Percentiles rank a stretch among this genome's conserved stretches.
Conservation (phyloP, 2,888 invertebrate species). For the Conomelus anceps region DNA sequence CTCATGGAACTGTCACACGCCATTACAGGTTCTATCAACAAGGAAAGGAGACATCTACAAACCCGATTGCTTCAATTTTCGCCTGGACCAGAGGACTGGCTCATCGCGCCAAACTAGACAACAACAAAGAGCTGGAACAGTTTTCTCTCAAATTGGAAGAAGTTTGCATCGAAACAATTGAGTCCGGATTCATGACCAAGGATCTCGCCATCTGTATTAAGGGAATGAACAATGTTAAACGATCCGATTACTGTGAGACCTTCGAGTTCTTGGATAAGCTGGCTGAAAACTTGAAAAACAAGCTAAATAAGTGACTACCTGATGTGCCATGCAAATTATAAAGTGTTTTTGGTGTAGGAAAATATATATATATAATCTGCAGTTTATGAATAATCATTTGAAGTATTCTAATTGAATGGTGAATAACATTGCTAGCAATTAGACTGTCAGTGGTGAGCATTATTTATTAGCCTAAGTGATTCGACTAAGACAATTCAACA, state of each 20-base stretch:
- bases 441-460: neutral
- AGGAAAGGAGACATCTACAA: conserved; percentile 97
- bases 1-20: conserved; percentile 93
- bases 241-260: conserved; percentile 89
- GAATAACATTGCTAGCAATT: neutral
- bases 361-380: neutral
- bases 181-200: conserved; percentile 93
- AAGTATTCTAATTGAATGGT: neutral
- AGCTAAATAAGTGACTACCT: conserved; percentile 40
- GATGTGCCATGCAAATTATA: neutral
- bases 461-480: neutral
- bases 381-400: neutral
- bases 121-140: conserved; percentile 63
- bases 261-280: conserved; percentile 95
- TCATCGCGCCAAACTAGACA: conserved; percentile 90
- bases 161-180: conserved; percentile 92
- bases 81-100: conserved; percentile 94
- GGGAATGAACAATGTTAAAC: conserved; percentile 66
- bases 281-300: conserved; percentile 75
- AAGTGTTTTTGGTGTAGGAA: neutral
- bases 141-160: conserved; percentile 84
- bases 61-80: conserved; percentile 97
- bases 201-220: conserved; percentile 98
- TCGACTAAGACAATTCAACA: neutral
- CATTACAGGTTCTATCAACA: conserved; percentile 84